A percentile compares a stretch with the other conserved stretches of the same genome.
These are phyloP conservation scores for Clarias fuscus DNA, from an alignment of 2,797 vertebrate genomes.

Conservation along the genomic window DNA sequence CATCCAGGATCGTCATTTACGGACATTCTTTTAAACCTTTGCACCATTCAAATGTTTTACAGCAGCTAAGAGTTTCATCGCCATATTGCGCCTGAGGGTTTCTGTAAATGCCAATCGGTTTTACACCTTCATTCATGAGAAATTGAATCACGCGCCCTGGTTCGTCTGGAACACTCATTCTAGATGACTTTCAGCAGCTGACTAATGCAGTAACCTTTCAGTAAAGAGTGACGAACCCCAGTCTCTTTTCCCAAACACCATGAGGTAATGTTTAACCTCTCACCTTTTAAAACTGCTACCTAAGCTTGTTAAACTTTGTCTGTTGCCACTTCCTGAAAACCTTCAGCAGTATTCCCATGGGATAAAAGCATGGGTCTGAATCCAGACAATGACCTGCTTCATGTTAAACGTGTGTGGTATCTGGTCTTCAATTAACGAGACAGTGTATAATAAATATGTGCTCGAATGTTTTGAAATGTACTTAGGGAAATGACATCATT, in stretches of 20 bases:
- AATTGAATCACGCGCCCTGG: too few species aligned
- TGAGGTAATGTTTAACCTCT: slow-evolving; percentile 53
- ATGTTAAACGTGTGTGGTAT: slow-evolving; percentile 11
- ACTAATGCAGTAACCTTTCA: slow-evolving; percentile 32
- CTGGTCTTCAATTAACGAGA: slow-evolving; percentile 17
- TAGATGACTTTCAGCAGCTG: slow-evolving; percentile 27
- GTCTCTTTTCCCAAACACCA: slow-evolving; percentile 50
- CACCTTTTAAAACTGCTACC: slow-evolving; percentile 29
- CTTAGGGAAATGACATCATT: slow-evolving; percentile 28
- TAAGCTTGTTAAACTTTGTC: slow-evolving; percentile 46
- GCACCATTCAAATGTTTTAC: too few species aligned
- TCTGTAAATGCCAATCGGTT: too few species aligned
- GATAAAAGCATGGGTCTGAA: slow-evolving; percentile 44
- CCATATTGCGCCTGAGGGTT: too few species aligned
- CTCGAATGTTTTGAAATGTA: slow-evolving; percentile 12
- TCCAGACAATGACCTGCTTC: slow-evolving; percentile 15
- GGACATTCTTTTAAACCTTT: too few species aligned
- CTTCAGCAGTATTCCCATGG: slow-evolving; percentile 10
- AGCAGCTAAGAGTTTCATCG: too few species aligned
- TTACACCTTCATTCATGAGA: too few species aligned
- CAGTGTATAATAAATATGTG: slow-evolving; percentile 3
- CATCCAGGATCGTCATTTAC: too few species aligned
- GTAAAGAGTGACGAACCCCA: slow-evolving; percentile 31
- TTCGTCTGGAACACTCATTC: background rate
- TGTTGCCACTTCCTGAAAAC: slow-evolving; percentile 55